Base-by-base conservation (phyloP, 1,140 invertebrate genomes). In the Neelides sp. region DNA sequence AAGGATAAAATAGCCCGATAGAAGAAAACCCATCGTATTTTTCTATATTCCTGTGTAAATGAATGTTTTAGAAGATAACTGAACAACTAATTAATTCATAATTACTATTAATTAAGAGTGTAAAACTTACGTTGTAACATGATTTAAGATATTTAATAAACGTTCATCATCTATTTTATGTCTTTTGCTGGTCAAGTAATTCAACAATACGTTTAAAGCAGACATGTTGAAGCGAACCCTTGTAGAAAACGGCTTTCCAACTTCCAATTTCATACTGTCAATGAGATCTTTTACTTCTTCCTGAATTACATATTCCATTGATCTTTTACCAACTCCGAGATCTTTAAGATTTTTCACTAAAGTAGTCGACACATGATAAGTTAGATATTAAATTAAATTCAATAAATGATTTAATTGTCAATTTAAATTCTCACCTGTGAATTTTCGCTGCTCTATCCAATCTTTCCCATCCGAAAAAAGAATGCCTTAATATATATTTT, bases 21-120 rank as follows among this genome's bases (percentile, higher is more conserved):
- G n/a, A n/a, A n/a, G n/a, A n/a, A n/a, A n/a, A n/a, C n/a, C 48
- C 49, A n/a, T 42, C 49, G 17, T 49, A 44, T n/a, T 54, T 27
- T 49, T 58, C 52, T 45, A 58, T 46, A 36, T 58, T 58, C 26
- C 57, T 58, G 30, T 19, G 46, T 10, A 32, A 20, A 43, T 17
- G 17, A 30, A 35, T 24, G 20, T 3, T 4, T 32, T 47, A 24
- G 20, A 10, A n/a, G n/a, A n/a, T n/a, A n/a, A n/a, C n/a, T n/a
- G n/a, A n/a, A n/a, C n/a, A n/a, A n/a, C n/a, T n/a, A n/a, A n/a
- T n/a, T n/a, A n/a, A n/a, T n/a, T n/a, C n/a, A n/a, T n/a, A n/a
- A n/a, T n/a, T n/a, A n/a, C n/a, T n/a, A n/a, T n/a, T n/a, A n/a
- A n/a, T n/a, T n/a, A n/a, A n/a, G n/a, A n/a, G 22, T 35, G 4